Evolutionary conservation across 1,140 invertebrate genomes (phyloP).

Genomic region (Trissolcus basalis): DNA sequence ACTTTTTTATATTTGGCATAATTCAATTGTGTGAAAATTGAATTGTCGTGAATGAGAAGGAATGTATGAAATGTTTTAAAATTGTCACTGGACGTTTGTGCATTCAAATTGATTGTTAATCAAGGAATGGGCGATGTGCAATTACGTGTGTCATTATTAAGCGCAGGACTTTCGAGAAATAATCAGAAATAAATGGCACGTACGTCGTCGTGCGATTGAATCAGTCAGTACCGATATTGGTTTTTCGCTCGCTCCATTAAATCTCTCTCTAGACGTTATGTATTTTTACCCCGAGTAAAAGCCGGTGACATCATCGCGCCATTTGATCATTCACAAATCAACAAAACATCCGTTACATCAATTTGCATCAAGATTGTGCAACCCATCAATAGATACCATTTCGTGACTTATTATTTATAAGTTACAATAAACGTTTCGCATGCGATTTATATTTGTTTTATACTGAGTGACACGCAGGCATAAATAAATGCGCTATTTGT

Average conservation of each 20-base stretch:
- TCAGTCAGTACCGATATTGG: conserved; percentile 19
- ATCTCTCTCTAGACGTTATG: conserved; percentile 30
- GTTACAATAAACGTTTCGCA: conserved; percentile 1
- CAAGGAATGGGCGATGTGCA: no score
- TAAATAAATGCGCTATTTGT: no score
- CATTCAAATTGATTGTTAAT: not conserved
- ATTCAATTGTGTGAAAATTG: no score
- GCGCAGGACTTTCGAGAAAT: no score
- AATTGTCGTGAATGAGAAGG: no score
- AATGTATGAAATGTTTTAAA: no score
- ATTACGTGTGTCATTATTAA: no score
- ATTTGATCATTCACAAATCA: conserved; percentile 48
- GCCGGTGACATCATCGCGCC: conserved; percentile 40
- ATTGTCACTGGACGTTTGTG: not conserved
- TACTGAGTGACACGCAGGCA: no score
- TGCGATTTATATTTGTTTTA: not conserved
- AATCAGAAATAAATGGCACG: no score
- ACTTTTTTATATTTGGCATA: no score
- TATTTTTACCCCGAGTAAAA: conserved; percentile 45
- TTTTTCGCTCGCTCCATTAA: conserved; percentile 36
- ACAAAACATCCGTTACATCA: conserved; percentile 43
- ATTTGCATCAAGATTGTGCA: conserved; percentile 33
- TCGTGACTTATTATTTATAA: not conserved
- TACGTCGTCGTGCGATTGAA: no score
- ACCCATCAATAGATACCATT: conserved; percentile 13